Evolutionary conservation across 2,797 vertebrate genomes (phyloP), one percentile per base, ranked within the genome.

Genomic region (Echiichthys vipera): DNA sequence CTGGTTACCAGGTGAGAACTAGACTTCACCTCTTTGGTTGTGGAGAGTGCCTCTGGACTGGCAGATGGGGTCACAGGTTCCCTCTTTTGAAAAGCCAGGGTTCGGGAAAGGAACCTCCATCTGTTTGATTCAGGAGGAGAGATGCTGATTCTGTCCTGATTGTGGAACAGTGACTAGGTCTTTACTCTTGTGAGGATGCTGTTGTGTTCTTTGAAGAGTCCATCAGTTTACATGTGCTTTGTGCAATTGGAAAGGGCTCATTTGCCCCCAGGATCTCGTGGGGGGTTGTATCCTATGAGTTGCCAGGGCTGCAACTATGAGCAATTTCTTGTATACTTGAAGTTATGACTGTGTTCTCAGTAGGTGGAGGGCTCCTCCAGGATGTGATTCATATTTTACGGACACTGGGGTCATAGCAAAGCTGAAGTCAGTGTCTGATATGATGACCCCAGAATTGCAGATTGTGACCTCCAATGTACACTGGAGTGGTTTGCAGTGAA

Each of bases 1-100:
- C 90, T 98, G 68, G 97, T 99, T 66, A 98, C 97, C 78, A 97
- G 97, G 97, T 91, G 37, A 58, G 42, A 39, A n/a, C 0, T 22
- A 9, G 25, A 61, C 32, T 3, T 43, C 2, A 7, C 3, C 2
- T 25, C 29, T 10, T 43, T 12, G 30, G 32, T 34, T 2, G 5
- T 22, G 27, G 42, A 10, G 34, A 10, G 34, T 24, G 13, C 14
- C n/a, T 54, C 18, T 54, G 6, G 6, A 34, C 51, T 53, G 11
- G 18, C 18, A 53, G 50, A 46, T n/a, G 2, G 8, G 22, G 22
- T 22, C 3, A 1, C 22, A 13, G 5, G 7, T 14, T 34, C 30
- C n/a, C 30, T 2, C 30, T 14, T 20, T n/a, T 32, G n/a, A 34
- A 54, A 14, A 22, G 50, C 11, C 18, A 17, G 2, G n/a, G n/a